A percentile compares a stretch with the other conserved stretches of the same genome.
These are phyloP conservation scores for Phaethon lepturus DNA, from an alignment of 2,113 vertebrate species.

Conservation along the genomic window DNA sequence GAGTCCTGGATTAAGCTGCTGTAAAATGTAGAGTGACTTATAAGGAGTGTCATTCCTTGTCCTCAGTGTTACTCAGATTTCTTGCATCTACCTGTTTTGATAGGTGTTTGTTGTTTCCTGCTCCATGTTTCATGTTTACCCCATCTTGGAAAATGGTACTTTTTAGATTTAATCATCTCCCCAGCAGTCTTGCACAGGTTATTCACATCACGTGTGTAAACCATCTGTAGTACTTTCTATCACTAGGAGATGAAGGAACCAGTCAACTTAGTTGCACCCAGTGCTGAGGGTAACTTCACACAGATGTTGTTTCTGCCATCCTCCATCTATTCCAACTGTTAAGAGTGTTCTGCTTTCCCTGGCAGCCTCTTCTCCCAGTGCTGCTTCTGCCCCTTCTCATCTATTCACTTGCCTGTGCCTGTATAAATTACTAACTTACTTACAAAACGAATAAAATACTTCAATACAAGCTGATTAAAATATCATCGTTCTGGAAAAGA, in stretches of 20 bases:
- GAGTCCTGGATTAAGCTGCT: neutral
- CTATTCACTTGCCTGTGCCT: neutral
- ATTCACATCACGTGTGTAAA: neutral
- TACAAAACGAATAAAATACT: neutral
- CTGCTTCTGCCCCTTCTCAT: neutral
- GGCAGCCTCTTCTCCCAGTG: neutral
- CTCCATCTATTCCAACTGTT: neutral
- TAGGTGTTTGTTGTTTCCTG: neutral
- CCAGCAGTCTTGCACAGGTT: neutral
- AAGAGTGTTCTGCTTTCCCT: neutral
- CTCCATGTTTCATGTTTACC: neutral
- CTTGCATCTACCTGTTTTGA: neutral
- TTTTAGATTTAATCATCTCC: neutral
- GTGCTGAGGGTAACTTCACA: accelerated
- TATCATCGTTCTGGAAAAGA: neutral
- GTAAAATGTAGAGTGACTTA: neutral
- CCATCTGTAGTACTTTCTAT: neutral
- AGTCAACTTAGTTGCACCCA: neutral
- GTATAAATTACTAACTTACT: neutral
- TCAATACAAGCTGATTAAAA: neutral
- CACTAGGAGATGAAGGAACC: neutral
- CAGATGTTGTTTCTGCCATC: neutral
- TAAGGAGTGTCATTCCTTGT: neutral
- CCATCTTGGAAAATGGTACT: neutral
- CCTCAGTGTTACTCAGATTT: neutral